A percentile compares a stretch with the other conserved stretches of the same genome.
These are phyloP conservation scores for Poecilia latipinna DNA, from an alignment of 2,113 vertebrate genomes.

Conservation along the genomic window DNA sequence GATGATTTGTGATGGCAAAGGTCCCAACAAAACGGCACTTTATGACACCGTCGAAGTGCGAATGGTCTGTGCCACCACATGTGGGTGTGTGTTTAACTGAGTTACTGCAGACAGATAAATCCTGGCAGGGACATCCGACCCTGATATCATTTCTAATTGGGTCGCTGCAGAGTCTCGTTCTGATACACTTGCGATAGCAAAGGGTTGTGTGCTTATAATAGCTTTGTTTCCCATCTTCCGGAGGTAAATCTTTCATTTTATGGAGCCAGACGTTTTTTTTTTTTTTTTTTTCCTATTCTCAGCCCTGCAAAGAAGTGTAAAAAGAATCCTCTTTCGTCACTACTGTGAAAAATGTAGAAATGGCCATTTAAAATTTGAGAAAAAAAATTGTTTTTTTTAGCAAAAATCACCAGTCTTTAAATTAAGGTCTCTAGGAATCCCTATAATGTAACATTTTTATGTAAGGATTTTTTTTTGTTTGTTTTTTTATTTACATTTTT, in stretches of 20 bases:
- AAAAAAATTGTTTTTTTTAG: background rate
- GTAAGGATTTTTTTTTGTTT: too few relatives aligned
- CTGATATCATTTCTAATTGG: slow-evolving; percentile 36
- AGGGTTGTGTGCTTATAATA: slow-evolving; percentile 9
- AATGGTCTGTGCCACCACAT: slow-evolving; percentile 10
- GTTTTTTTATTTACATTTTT: background rate
- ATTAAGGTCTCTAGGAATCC: background rate
- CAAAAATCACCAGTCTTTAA: background rate
- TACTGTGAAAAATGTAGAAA: background rate
- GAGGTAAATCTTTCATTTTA: slow-evolving; percentile 5
- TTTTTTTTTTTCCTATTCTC: background rate
- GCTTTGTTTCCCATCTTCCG: slow-evolving; percentile 9
- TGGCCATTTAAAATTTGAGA: background rate
- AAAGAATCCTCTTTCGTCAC: background rate
- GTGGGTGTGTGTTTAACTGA: slow-evolving; percentile 19
- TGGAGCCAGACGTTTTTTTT: background rate
- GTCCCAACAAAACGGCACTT: slow-evolving; percentile 7
- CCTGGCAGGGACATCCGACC: slow-evolving; percentile 15
- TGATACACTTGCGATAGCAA: slow-evolving; percentile 18
- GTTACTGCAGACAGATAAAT: slow-evolving; percentile 28
- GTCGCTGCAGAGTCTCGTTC: slow-evolving; percentile 1
- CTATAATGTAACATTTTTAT: background rate
- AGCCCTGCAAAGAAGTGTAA: background rate
- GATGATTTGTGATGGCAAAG: slow-evolving; percentile 12
- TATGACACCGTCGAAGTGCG: slow-evolving; percentile 6